Conservation (phyloP, 2,113 vertebrate genomes). For the Balaenoptera acutorostrata region DNA sequence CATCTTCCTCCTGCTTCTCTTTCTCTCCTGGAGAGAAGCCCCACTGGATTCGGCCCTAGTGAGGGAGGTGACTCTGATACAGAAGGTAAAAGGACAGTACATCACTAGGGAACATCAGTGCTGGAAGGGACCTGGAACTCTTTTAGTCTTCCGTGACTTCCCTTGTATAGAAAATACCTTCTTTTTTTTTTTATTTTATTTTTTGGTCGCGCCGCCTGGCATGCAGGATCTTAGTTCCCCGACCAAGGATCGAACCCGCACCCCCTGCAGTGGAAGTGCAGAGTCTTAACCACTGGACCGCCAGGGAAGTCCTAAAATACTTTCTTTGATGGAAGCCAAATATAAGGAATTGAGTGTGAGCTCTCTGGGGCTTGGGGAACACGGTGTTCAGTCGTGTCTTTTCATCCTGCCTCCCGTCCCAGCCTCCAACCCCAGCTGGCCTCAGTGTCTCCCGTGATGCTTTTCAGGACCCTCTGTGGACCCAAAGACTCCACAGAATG, state of each 20-base stretch:
- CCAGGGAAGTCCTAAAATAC: neutral
- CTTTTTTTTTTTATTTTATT: neutral
- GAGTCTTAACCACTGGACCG: no score
- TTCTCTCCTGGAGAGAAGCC: neutral
- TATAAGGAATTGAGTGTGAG: neutral
- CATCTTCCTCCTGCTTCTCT: neutral
- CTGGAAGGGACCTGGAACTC: neutral
- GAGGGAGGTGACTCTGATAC: neutral
- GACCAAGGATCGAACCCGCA: no score
- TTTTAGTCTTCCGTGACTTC: neutral
- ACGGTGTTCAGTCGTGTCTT: neutral
- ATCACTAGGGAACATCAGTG: fast-evolving
- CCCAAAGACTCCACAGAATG: neutral
- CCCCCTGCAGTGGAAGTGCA: no score
- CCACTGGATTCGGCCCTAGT: fast-evolving
- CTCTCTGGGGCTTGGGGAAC: neutral
- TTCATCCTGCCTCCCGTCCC: neutral
- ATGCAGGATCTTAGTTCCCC: no score
- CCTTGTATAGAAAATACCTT: neutral
- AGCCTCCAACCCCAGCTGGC: fast-evolving
- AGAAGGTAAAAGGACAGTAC: neutral
- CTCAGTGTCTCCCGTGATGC: neutral
- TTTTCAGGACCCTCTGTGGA: neutral
- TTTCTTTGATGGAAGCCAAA: neutral
- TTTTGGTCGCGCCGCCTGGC: no score